Conservation (phyloP, 2,888 invertebrate genomes). For the Euclidia mi region DNA sequence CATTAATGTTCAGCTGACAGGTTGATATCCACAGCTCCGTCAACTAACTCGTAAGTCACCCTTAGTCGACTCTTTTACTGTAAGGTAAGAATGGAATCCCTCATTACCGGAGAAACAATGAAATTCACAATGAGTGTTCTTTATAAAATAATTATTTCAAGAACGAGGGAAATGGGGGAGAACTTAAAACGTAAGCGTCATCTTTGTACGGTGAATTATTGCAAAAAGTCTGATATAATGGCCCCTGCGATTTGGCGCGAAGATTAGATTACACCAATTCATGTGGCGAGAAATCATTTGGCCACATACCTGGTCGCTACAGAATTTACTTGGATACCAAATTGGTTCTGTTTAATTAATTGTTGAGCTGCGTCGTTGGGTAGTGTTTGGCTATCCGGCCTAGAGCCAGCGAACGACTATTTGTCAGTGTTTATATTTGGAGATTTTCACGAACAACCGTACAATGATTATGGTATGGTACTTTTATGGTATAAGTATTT, state of each 20-base stretch:
- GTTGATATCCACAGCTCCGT: slow-evolving; percentile 28
- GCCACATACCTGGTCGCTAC: slow-evolving; percentile 69
- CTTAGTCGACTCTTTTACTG: slow-evolving; percentile 40
- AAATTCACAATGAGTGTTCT: slow-evolving; percentile 53
- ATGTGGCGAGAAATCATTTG: slow-evolving; percentile 73
- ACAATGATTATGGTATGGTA: no score
- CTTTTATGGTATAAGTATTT: no score
- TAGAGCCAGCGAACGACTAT: no score
- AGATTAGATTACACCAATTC: slow-evolving; percentile 76
- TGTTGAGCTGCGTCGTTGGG: no score
- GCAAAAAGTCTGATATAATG: slow-evolving; percentile 64
- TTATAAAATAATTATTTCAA: slow-evolving; percentile 54
- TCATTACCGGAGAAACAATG: slow-evolving; percentile 56
- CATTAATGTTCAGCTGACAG: slow-evolving; percentile 28
- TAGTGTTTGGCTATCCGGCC: no score
- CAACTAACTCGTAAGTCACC: slow-evolving; percentile 54
- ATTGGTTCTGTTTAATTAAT: neutral
- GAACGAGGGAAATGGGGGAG: slow-evolving; percentile 28
- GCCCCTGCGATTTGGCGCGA: slow-evolving; percentile 64
- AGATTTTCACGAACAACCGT: no score
- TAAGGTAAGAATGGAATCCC: slow-evolving; percentile 45
- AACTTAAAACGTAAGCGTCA: slow-evolving; percentile 43
- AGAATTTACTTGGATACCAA: slow-evolving; percentile 54
- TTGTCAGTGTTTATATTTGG: neutral
- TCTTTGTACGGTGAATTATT: slow-evolving; percentile 55